A percentile compares a stretch with the other conserved stretches of the same genome.
These are phyloP conservation scores for Batillaria attramentaria DNA, from an alignment of 1,140 invertebrate species.

Conservation along the genomic window DNA sequence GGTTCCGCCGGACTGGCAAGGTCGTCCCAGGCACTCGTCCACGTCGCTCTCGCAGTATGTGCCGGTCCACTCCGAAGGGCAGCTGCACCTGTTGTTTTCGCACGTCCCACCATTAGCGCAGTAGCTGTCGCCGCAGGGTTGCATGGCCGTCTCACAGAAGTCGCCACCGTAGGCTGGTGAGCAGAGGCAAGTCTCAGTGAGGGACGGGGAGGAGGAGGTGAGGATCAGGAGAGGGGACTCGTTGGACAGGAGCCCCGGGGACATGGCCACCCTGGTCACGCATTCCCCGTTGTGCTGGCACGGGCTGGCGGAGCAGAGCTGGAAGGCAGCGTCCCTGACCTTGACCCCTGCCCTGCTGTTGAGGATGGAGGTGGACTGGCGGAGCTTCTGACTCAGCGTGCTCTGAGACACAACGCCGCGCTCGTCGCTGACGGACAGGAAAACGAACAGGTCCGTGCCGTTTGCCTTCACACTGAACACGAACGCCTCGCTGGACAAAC, in stretches of 20 bases:
- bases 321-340: conserved; percentile 36
- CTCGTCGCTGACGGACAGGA: conserved; percentile 35
- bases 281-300: conserved; percentile 59
- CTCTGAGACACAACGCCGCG: not conserved
- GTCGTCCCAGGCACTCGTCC: conserved; percentile 85
- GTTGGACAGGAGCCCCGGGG: conserved; percentile 81
- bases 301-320: conserved; percentile 33
- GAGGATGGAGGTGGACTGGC: conserved; percentile 25
- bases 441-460: conserved; percentile 34
- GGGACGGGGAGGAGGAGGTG: conserved; percentile 93
- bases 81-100: conserved; percentile 89
- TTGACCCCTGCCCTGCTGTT: conserved; percentile 42
- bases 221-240: conserved; percentile 87
- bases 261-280: conserved; percentile 76
- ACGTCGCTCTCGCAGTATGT: conserved; percentile 91
- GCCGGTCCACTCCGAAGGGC: conserved; percentile 78
- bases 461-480: conserved; percentile 40
- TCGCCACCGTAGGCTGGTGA: conserved; percentile 89
- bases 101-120: conserved; percentile 92
- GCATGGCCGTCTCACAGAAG: conserved; percentile 81
- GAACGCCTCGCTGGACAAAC: conserved; percentile 24
- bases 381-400: conserved; percentile 4
- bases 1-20: conserved; percentile 69
- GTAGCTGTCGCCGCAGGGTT: conserved; percentile 88
- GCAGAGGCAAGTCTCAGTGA: conserved; percentile 91